These are phyloP conservation scores for Lophius piscatorius DNA, from an alignment of 2,113 vertebrate genomes.

Conservation along the genomic window DNA sequence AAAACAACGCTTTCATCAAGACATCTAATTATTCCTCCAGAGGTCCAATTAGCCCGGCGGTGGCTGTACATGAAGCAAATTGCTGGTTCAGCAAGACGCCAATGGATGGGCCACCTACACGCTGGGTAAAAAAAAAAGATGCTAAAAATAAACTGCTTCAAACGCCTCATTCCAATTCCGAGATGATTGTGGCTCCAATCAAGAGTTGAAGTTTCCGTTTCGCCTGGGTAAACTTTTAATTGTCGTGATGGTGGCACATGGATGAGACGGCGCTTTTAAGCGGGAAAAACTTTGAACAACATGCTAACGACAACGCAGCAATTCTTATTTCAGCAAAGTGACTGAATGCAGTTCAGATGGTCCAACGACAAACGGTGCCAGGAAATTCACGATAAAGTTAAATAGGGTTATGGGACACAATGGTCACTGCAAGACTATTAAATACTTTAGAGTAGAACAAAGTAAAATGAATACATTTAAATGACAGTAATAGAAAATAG, in stretches of 20 bases:
- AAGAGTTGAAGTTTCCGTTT: constrained; percentile 40
- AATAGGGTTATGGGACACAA: constrained; percentile 3
- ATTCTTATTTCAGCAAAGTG: constrained; percentile 12
- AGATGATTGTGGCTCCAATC: constrained; percentile 8
- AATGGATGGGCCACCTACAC: constrained; percentile 16
- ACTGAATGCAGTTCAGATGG: constrained; percentile 34
- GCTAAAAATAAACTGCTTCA: constrained; percentile 50
- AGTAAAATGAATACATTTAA: too few species aligned
- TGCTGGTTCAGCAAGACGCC: constrained; percentile 16
- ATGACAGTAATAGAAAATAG: too few species aligned
- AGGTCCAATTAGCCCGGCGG: constrained; percentile 66
- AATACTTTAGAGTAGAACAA: too few species aligned
- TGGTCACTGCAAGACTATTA: too few species aligned
- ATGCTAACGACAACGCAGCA: constrained; percentile 16
- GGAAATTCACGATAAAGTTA: constrained; percentile 2
- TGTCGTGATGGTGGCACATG: constrained; percentile 19
- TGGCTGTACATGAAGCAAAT: constrained; percentile 67
- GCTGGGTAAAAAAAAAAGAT: constrained; percentile 34
- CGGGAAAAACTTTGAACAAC: constrained; percentile 31
- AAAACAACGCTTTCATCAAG: constrained; percentile 58
- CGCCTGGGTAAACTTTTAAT: constrained; percentile 46
- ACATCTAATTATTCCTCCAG: constrained; percentile 68
- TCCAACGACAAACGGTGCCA: constrained; percentile 23
- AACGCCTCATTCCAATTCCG: constrained; percentile 5
- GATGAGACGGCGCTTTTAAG: constrained; percentile 18